Conservation (phyloP, 2,113 vertebrate genomes). For the Rhinichthys klamathensis region DNA sequence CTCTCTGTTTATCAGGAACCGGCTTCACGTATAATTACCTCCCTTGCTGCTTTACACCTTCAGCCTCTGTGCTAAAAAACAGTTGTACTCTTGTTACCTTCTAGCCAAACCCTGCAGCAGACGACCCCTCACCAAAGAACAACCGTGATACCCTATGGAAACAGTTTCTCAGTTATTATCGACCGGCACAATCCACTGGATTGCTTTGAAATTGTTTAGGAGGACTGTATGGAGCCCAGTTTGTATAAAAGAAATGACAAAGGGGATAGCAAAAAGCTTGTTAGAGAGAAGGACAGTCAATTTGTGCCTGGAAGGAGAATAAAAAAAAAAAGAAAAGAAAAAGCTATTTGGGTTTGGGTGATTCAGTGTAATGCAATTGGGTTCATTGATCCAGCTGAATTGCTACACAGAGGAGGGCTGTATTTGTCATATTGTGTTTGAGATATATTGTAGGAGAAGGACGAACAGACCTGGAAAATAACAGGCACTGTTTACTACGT, state of each 20-base stretch:
- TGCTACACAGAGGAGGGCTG: constrained; percentile 4
- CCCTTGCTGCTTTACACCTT: constrained; percentile 44
- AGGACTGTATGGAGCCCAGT: background rate
- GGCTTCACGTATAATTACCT: constrained; percentile 38
- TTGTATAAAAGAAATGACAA: background rate
- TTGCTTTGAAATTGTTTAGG: background rate
- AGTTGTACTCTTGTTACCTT: constrained; percentile 34
- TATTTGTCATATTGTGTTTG: background rate
- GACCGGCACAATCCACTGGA: background rate
- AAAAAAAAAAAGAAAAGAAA: constrained; percentile 22
- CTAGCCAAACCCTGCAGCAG: constrained; percentile 1
- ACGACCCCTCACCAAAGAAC: background rate
- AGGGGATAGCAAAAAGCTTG: constrained; percentile 9
- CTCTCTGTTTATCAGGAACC: constrained; percentile 35
- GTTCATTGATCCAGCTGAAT: constrained; percentile 16
- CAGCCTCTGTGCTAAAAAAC: constrained; percentile 32
- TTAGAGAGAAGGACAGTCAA: constrained; percentile 7
- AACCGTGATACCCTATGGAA: background rate
- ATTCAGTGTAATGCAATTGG: constrained; percentile 1
- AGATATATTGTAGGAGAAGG: background rate
- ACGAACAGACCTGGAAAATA: background rate
- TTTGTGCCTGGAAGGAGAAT: constrained; percentile 7
- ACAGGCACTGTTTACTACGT: background rate
- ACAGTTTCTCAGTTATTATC: constrained; percentile 19
- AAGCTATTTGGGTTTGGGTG: background rate